Percentiles rank a stretch among this genome's conserved stretches.
Conservation (phyloP, 2,113 vertebrate genomes). For the Struthidea cinerea region DNA sequence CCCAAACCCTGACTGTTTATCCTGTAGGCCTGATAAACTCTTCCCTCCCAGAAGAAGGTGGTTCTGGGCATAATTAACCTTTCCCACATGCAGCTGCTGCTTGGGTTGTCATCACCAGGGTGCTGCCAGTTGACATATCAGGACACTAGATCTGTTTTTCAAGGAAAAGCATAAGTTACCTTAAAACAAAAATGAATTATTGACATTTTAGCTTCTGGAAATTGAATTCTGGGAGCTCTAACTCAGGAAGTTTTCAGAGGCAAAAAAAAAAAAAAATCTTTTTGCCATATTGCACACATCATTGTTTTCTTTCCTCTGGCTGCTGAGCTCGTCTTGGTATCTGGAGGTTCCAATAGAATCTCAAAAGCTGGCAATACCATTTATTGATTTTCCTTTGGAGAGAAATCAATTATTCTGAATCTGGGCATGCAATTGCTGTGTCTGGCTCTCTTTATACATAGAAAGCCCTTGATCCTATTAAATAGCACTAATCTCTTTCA, state of each 20-base stretch:
- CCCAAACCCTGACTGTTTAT: rapidly evolving
- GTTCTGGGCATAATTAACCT: not conserved
- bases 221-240: not conserved
- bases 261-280: not conserved
- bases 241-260: not conserved
- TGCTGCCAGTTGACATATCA: not conserved
- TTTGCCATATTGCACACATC: not conserved
- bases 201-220: not conserved
- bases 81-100: not conserved
- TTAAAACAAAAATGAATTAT: not conserved
- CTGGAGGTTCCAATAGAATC: not conserved
- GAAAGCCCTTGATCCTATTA: not conserved
- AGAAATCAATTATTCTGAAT: not conserved
- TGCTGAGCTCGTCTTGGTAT: not conserved
- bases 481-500: not conserved
- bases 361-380: not conserved
- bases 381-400: not conserved
- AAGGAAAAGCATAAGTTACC: not conserved
- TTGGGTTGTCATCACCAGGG: not conserved
- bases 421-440: not conserved
- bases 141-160: not conserved
- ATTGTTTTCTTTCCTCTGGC: not conserved
- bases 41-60: not conserved
- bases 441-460: not conserved
- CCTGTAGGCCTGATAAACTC: not conserved